A percentile compares a stretch with the other conserved stretches of the same genome.
Conservation (phyloP, 1,140 invertebrate species). For the Drosophila prosaltans region DNA sequence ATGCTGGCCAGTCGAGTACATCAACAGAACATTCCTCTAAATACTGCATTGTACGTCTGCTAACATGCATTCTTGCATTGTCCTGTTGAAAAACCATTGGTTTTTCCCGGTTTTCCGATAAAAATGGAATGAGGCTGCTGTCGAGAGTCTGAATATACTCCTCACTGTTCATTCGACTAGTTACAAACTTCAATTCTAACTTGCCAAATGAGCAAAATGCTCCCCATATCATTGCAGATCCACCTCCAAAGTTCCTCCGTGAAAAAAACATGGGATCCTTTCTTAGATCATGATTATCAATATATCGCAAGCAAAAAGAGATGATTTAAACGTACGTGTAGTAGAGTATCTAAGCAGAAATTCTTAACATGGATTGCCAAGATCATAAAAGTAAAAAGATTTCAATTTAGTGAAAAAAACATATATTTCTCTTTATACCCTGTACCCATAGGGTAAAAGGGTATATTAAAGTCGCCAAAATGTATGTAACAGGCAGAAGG, state of each 20-base stretch:
- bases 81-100: neutral
- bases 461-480: too few species aligned
- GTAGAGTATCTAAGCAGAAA: too few species aligned
- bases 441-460: too few species aligned
- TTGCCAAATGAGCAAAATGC: neutral
- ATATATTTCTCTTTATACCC: too few species aligned
- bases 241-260: neutral
- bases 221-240: neutral
- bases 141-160: neutral
- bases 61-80: neutral
- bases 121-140: neutral
- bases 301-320: too few species aligned
- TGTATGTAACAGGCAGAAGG: too few species aligned
- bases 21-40: neutral
- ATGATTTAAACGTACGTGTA: too few species aligned
- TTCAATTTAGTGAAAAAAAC: too few species aligned
- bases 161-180: neutral
- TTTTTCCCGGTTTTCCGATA: neutral
- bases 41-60: neutral
- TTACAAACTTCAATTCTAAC: neutral
- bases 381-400: too few species aligned
- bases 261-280: neutral
- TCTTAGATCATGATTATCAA: neutral
- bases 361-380: too few species aligned
- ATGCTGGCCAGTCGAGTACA: neutral